A percentile compares a stretch with the other conserved stretches of the same genome.
Conservation (phyloP, 1,140 invertebrate species). For the Metaphire vulgaris region DNA sequence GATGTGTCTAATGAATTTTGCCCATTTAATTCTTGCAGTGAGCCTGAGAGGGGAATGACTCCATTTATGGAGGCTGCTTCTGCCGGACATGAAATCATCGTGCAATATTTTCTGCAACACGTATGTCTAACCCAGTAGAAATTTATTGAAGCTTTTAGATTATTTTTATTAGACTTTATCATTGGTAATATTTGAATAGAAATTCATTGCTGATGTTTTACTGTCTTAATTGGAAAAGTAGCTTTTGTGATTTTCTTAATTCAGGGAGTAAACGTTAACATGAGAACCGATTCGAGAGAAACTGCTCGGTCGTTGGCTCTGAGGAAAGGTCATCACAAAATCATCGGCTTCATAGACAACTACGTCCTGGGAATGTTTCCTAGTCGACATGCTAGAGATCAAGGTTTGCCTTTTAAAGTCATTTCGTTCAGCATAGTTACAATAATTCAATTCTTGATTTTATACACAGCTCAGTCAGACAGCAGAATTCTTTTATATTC, state of each 20-base stretch:
- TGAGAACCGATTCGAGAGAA: constrained; percentile 43
- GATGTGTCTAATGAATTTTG: too few species aligned
- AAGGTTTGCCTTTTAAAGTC: too few species aligned
- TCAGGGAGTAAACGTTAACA: constrained; percentile 47
- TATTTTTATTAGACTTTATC: too few species aligned
- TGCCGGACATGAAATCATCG: constrained; percentile 54
- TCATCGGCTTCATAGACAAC: constrained; percentile 48
- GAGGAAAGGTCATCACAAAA: constrained; percentile 46
- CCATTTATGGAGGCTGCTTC: constrained; percentile 53
- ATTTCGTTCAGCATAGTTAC: too few species aligned
- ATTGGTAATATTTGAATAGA: background rate
- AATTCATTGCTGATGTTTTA: background rate
- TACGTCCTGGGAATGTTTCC: constrained; percentile 35
- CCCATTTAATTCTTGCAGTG: constrained; percentile 39
- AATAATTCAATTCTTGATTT: too few species aligned
- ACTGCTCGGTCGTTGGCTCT: constrained; percentile 46
- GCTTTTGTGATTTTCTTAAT: background rate
- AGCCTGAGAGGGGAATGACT: constrained; percentile 46
- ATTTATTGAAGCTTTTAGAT: constrained; percentile 18
- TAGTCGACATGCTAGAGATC: too few species aligned
- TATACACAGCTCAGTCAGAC: too few species aligned
- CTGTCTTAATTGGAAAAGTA: background rate
- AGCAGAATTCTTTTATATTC: too few species aligned
- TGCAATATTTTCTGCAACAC: constrained; percentile 51
- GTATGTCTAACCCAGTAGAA: constrained; percentile 42